phyloP scores from a whole-genome alignment of 2,888 invertebrate species.

The Gastrophysa polygoni region DNA sequence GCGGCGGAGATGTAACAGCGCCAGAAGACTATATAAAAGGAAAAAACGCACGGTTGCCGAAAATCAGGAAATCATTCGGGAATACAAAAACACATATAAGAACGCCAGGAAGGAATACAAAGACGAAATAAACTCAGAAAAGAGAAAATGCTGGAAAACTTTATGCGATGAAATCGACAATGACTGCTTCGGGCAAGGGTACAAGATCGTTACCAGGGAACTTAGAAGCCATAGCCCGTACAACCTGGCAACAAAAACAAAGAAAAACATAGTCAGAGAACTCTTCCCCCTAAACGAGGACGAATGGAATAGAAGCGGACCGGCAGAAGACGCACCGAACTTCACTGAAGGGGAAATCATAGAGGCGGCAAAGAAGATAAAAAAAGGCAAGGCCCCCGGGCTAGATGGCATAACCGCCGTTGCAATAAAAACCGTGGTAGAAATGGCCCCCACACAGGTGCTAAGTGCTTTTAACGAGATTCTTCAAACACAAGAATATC shows the following conservation, averaged over 20 bases:
- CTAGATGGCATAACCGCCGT: not conserved
- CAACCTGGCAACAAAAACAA: not conserved
- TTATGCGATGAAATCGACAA: not conserved
- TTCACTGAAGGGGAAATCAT: not conserved
- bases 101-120: not conserved
- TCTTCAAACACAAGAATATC: not conserved
- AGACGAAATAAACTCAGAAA: not conserved
- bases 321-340: not conserved
- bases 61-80: not conserved
- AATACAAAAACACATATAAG: not conserved
- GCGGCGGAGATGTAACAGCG: not conserved
- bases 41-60: not conserved
- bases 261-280: not conserved
- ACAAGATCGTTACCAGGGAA: not conserved
- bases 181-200: not conserved
- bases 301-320: not conserved
- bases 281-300: not conserved
- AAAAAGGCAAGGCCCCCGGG: not conserved
- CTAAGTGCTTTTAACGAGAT: not conserved
- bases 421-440: not conserved
- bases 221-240: not conserved
- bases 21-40: not conserved
- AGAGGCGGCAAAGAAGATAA: not conserved
- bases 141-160: not conserved
- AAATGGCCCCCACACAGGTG: not conserved